phyloP scores from a whole-genome alignment of 2,797 vertebrate genomes.

The Pseudocheirus occidentalis region DNA sequence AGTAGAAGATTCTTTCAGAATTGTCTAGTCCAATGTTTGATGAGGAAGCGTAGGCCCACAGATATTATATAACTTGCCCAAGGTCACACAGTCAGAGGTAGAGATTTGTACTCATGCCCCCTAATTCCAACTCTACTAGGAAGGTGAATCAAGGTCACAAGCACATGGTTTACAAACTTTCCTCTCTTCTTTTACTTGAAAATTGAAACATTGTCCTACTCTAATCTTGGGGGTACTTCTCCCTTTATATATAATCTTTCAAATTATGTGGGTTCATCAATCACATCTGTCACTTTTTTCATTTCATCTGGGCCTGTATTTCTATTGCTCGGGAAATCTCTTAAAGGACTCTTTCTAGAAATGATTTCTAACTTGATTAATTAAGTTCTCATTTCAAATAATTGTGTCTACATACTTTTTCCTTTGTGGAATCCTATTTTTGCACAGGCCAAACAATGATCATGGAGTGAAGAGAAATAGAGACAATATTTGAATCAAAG shows the following conservation, averaged over 20 bases:
- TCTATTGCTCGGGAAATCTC: neutral
- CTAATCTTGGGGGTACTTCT: neutral
- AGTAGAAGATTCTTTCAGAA: neutral
- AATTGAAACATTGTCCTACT: neutral
- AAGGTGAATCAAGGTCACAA: neutral
- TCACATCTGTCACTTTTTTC: neutral
- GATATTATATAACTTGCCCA: neutral
- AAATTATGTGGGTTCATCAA: neutral
- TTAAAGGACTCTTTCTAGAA: neutral
- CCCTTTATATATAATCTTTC: neutral
- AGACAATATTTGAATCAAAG: neutral
- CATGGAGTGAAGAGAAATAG: neutral
- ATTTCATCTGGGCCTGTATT: neutral
- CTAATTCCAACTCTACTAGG: neutral
- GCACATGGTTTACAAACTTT: neutral
- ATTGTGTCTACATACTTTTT: neutral
- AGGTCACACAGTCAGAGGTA: neutral
- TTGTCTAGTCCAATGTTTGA: neutral
- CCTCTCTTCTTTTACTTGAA: neutral
- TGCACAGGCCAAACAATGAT: neutral
- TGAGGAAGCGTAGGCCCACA: neutral
- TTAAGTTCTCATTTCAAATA: neutral
- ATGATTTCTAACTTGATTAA: neutral
- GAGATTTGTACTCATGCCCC: neutral
- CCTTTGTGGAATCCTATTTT: neutral